Percentiles rank a stretch among this genome's conserved stretches.
phyloP scores from a whole-genome alignment of 2,113 vertebrate genomes.

The Mirza zaza region DNA sequence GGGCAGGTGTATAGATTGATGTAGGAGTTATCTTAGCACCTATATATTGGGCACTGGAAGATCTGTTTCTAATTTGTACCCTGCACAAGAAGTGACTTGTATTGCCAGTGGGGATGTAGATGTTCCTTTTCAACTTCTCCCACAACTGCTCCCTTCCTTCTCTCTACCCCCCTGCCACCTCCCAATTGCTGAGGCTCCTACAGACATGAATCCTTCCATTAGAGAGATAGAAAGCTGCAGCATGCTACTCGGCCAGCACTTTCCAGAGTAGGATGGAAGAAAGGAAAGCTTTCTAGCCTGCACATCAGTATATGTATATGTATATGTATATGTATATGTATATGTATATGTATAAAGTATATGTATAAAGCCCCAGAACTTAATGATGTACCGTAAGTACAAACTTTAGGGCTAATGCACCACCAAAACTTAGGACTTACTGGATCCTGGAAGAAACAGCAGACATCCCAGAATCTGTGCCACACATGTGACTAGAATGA shows the following conservation, averaged over 20 bases:
- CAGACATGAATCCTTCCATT: neutral
- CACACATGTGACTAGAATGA: neutral
- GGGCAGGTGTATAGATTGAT: neutral
- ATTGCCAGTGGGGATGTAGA: conserved; percentile 17
- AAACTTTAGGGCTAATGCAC: neutral
- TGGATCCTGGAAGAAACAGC: neutral
- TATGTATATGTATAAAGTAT: too few relatives aligned
- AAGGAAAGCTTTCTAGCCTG: neutral
- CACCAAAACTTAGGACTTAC: neutral
- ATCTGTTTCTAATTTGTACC: conserved; percentile 56
- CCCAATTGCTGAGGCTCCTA: neutral
- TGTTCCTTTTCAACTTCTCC: conserved; percentile 1
- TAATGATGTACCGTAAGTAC: neutral
- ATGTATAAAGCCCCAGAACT: neutral
- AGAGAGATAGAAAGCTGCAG: neutral
- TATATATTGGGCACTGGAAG: neutral
- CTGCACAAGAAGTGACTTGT: neutral
- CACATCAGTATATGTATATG: too few relatives aligned
- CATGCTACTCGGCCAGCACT: neutral
- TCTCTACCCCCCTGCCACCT: neutral
- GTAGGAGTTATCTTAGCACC: neutral
- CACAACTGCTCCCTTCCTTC: neutral
- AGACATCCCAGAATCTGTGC: neutral
- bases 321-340: too few relatives aligned
- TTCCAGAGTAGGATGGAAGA: neutral